Evolutionary conservation across 2,888 invertebrate species (phyloP), one percentile per base, ranked within the genome.

Genomic region (Patella depressa): DNA sequence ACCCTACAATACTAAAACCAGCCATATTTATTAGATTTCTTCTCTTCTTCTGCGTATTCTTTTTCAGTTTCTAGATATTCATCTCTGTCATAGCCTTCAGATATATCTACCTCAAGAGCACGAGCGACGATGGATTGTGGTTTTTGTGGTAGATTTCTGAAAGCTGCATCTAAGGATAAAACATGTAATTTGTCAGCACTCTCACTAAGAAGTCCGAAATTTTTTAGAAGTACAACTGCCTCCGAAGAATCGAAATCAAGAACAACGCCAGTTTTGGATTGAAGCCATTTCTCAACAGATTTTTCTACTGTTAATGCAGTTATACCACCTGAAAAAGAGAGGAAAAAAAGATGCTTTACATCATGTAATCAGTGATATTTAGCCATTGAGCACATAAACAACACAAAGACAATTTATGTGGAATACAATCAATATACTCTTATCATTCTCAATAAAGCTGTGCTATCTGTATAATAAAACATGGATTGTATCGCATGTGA

Each of bases 21-120:
- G 74, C 89, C 89, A 80, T 85, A 85, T 71, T 80, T 80, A 73
- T 81, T 85, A 17, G 84, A 77, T 55, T 84, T 84, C 77, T 85
- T 82, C 11, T 87, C 90, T 72, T 87, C 87, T 55, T 85, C 84
- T 71, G 85, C 85, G 78, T 89, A 90, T 69, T 89, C 86, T 59
- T 85, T 86, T 53, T 89, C 88, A 1, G 86, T 87, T 81, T 89
- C 89, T 55, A 87, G 76, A 65, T 85, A 86, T 12, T 84, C 83
- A 72, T 90, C 88, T 71, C 88, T 84, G 72, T 90, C 90, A 74
- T 89, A 89, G n/a, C 90, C 91, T 75, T 90, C 90, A 0, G 85
- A 80, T 70, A 88, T 79, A 76, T 89, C 90, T 0, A 85, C 85
- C 76, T 89, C 89, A 19, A 83, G 81, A 3, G 81, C 84, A 59